These are phyloP conservation scores for Agriopis leucophaearia DNA, from an alignment of 2,888 invertebrate species.

Conservation along the genomic window DNA sequence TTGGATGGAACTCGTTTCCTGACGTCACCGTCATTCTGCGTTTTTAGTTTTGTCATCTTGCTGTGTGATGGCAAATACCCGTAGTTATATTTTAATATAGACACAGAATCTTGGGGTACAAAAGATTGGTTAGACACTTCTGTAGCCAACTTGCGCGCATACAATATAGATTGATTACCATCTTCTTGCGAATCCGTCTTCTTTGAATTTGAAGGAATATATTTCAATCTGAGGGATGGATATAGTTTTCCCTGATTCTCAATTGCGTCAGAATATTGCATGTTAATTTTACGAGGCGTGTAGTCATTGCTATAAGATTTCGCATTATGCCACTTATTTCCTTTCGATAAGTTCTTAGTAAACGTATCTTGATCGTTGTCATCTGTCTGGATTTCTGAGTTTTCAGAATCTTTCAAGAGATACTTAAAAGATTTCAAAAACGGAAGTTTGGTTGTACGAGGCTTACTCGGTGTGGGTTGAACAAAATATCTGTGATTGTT, in stretches of 20 bases:
- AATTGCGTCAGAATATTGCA: constrained; percentile 51
- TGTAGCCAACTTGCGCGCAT: constrained; percentile 65
- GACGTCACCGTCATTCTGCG: constrained; percentile 42
- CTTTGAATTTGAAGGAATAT: constrained; percentile 51
- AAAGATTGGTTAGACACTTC: constrained; percentile 68
- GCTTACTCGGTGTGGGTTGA: constrained; percentile 52
- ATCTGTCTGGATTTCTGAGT: constrained; percentile 41
- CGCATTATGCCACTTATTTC: constrained; percentile 77
- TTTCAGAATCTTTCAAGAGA: constrained; percentile 55
- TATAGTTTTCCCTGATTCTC: constrained; percentile 55
- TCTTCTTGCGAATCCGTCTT: constrained; percentile 30
- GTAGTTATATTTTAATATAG: constrained; percentile 73
- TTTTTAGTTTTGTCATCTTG: constrained; percentile 24
- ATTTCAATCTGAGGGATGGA: constrained; percentile 64
- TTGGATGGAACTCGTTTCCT: constrained; percentile 37
- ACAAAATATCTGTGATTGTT: constrained; percentile 44
- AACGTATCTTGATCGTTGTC: constrained; percentile 58
- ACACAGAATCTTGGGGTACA: constrained; percentile 57
- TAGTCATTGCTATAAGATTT: constrained; percentile 73
- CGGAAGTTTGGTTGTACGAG: constrained; percentile 65
- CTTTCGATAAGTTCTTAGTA: constrained; percentile 62
- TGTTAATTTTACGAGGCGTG: constrained; percentile 65
- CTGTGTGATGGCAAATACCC: constrained; percentile 64
- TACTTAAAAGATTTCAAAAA: constrained; percentile 73
- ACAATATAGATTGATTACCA: constrained; percentile 55